These are phyloP conservation scores for Vicugna pacos DNA, from an alignment of 2,113 vertebrate genomes.

Conservation along the genomic window DNA sequence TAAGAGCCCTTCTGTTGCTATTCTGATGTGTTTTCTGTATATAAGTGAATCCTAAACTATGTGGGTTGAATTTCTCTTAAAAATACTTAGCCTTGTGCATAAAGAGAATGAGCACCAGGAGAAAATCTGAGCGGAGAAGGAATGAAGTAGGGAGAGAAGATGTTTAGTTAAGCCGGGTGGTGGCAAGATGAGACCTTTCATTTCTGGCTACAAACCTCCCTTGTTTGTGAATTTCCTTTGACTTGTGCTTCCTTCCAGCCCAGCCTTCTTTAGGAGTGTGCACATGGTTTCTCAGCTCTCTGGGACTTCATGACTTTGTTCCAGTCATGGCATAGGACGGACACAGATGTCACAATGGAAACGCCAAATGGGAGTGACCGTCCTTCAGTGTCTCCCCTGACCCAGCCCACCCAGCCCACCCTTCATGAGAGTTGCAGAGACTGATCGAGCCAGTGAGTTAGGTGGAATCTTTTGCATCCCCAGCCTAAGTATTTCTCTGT, in stretches of 20 bases:
- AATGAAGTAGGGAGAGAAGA: background rate
- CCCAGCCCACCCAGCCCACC: rapidly evolving
- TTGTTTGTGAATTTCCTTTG: slow-evolving; percentile 19
- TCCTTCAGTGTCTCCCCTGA: background rate
- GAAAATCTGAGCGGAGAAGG: background rate
- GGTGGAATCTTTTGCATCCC: background rate
- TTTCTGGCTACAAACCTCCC: background rate
- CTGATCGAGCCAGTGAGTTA: background rate
- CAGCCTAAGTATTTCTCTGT: background rate
- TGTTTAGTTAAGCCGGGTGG: slow-evolving; percentile 14
- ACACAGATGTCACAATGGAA: no score
- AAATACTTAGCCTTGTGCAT: background rate
- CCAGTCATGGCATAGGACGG: background rate
- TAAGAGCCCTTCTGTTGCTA: background rate
- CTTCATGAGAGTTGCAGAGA: background rate
- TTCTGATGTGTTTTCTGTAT: slow-evolving; percentile 7
- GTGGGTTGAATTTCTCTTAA: slow-evolving; percentile 12
- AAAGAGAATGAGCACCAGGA: background rate
- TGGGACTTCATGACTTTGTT: background rate
- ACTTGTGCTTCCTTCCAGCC: background rate
- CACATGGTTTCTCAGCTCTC: background rate
- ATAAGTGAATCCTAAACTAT: background rate
- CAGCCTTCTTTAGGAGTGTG: background rate
- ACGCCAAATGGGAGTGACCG: background rate
- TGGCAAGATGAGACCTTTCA: background rate